Base-by-base conservation (phyloP, 2,888 invertebrate genomes). In the Ormyrus nitidulus region DNA sequence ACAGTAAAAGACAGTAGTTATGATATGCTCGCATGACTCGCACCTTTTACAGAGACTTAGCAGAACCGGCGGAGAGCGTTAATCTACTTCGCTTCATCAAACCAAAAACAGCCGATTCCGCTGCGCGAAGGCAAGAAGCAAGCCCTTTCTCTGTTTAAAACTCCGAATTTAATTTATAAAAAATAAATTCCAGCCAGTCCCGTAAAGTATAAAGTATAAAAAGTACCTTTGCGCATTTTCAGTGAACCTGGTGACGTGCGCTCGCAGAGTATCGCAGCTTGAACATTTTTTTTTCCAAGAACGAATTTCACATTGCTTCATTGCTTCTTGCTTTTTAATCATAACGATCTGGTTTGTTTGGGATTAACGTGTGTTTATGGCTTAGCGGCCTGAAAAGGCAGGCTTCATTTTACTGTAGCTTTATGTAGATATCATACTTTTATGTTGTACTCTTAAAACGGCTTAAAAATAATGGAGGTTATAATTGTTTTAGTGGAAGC, bases 81-180 rank as follows among this genome's bases (percentile, higher is more conserved):
- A 90, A 85, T 85, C 90, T 90, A 86, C 90, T 90, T 85, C 90
- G 87, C 84, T 87, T 88, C 88, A 83, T 87, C 85, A 89, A 89
- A 88, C 84, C 87, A 84, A 88, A 89, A 88, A 87, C 85, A 84
- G 87, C 87, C 83, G 87, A 87, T 85, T 83, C 85, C 86, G 85
- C 83, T 86, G 86, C 84, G 87, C 89, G 85, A 89, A 90, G 90
- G 90, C 90, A 90, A 90, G 89, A 84, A 86, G 86, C 83, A 86
- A 34, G 86, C 83, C 83, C 81, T 85, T 84, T 34, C 34, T 34
- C 34, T 34, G 34, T 34, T 34, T 34, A 34, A 34, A 68, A 68
- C 72, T 54, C 79, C 53, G 46, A 69, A 13, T 54, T 10, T 68
- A 44, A 49, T 51, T 44, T 61, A 19, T 49, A 34, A 48, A 54